phyloP scores from a whole-genome alignment of 2,797 vertebrate species.

The Sitta carolinensis region DNA sequence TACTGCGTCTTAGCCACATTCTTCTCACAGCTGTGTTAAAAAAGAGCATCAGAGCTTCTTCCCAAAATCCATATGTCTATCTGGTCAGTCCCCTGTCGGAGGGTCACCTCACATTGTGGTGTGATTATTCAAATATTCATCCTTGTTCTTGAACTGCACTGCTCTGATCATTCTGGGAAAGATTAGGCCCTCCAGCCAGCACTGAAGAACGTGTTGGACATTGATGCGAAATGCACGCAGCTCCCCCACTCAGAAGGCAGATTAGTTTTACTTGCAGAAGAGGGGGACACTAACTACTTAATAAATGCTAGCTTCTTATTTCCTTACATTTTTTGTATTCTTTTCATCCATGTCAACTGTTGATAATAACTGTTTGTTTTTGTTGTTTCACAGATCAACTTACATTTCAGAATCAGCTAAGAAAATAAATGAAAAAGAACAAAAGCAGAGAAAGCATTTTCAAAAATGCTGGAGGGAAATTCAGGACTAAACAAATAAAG shows the following conservation, averaged over 20 bases:
- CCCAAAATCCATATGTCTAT: constrained; percentile 81
- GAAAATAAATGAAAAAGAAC: neutral
- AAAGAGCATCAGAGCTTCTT: constrained; percentile 82
- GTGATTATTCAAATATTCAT: constrained; percentile 81
- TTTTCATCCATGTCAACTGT: neutral
- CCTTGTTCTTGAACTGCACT: constrained; percentile 74
- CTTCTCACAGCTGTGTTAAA: constrained; percentile 86
- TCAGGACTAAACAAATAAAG: neutral
- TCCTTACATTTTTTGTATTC: neutral
- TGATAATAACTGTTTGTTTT: neutral
- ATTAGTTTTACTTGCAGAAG: constrained; percentile 53
- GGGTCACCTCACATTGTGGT: constrained; percentile 84
- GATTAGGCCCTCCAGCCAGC: constrained; percentile 67
- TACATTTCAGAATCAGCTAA: neutral
- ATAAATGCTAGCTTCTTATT: neutral
- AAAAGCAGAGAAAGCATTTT: neutral
- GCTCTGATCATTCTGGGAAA: constrained; percentile 70
- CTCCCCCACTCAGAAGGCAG: neutral
- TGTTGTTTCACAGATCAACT: neutral
- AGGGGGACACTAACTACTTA: constrained; percentile 5
- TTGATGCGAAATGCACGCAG: constrained; percentile 55
- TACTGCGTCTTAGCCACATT: constrained; percentile 80
- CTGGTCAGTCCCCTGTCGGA: constrained; percentile 74
- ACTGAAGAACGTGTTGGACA: constrained; percentile 60
- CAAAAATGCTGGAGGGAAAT: constrained; percentile 1